phyloP scores from a whole-genome alignment of 2,113 vertebrate species.

The Bufo gargarizans region DNA sequence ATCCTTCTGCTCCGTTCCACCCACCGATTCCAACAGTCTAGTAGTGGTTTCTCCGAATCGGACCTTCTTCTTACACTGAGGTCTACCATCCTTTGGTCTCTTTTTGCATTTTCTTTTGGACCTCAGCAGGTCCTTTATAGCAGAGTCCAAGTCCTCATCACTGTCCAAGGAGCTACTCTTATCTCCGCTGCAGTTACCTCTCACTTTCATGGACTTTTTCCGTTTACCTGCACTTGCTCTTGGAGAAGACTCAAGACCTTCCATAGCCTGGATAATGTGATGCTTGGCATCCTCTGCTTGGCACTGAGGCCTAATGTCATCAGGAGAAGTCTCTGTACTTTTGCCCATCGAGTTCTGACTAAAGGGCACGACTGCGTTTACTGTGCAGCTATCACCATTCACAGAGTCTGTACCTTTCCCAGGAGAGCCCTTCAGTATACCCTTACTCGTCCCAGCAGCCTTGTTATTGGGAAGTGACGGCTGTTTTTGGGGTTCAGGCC shows the following conservation, averaged over 20 bases:
- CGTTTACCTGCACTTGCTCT: not conserved
- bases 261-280: not conserved
- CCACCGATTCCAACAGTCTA: constrained; percentile 4
- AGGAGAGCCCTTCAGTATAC: not conserved
- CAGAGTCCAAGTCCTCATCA: constrained; percentile 90
- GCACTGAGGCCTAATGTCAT: not conserved
- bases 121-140: constrained; percentile 90
- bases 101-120: constrained; percentile 88
- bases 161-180: constrained; percentile 97
- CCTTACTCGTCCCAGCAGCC: constrained; percentile 61
- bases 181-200: constrained; percentile 72
- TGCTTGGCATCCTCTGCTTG: not conserved
- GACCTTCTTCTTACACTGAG: constrained; percentile 73
- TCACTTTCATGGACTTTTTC: constrained; percentile 41
- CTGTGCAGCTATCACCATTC: not conserved
- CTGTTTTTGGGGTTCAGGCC: not conserved
- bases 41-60: constrained; percentile 69
- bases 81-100: constrained; percentile 77
- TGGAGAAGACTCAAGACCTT: not conserved
- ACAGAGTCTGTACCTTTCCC: constrained; percentile 21
- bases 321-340: not conserved
- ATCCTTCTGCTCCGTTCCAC: constrained; percentile 57
- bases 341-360: not conserved
- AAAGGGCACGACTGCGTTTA: not conserved
- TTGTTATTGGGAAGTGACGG: constrained; percentile 62